Conservation (phyloP, 2,888 invertebrate species). For the Trachelus tabidus region DNA sequence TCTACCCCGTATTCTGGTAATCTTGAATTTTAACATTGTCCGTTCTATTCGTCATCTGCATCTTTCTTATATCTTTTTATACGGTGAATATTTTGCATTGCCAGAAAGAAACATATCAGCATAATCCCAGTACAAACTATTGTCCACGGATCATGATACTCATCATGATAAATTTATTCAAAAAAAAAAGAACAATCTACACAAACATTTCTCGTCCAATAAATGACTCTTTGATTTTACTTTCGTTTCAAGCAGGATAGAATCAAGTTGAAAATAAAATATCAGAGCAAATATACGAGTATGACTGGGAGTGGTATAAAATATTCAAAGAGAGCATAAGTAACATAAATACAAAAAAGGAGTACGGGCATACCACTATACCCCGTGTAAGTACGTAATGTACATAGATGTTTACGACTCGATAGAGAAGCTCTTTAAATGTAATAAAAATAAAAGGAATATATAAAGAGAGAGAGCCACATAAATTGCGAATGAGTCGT, state of each 20-base stretch:
- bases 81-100: background rate
- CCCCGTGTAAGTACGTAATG: background rate
- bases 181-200: background rate
- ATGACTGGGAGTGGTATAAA: background rate
- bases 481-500: background rate
- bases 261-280: background rate
- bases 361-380: background rate
- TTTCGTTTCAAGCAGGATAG: background rate
- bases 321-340: background rate
- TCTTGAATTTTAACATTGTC: background rate
- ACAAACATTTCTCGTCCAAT: background rate
- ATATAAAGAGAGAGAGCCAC: constrained; percentile 12
- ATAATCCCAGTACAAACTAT: background rate
- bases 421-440: background rate
- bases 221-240: background rate
- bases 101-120: background rate
- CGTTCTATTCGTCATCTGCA: background rate
- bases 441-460: background rate
- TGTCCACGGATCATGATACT: background rate
- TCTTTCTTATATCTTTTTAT: background rate
- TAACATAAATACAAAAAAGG: background rate
- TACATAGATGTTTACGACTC: background rate
- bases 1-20: background rate
- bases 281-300: background rate
- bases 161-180: background rate